Conservation (phyloP, 2,113 vertebrate species). For the Ptychochromis oligacanthus region DNA sequence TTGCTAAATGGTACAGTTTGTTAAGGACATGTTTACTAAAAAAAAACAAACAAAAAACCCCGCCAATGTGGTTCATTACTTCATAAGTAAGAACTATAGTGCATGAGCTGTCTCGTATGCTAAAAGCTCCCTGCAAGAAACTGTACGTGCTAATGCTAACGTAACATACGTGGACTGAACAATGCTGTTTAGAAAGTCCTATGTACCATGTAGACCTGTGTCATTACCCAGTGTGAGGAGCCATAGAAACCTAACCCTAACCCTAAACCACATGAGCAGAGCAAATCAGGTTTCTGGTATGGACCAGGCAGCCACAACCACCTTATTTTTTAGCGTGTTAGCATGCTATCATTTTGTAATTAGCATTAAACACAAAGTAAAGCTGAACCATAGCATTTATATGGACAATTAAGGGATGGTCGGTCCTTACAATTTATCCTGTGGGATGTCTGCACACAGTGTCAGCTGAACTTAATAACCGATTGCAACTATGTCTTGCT, state of each 20-base stretch:
- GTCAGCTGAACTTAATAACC: not conserved
- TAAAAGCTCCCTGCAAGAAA: not conserved
- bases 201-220: not conserved
- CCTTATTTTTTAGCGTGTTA: not conserved
- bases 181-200: not conserved
- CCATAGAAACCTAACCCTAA: fast-evolving
- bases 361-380: not conserved
- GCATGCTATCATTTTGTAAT: not conserved
- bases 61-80: not conserved
- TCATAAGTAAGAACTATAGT: not conserved
- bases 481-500: not conserved
- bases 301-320: not conserved
- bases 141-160: not conserved
- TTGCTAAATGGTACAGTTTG: not conserved
- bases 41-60: not conserved
- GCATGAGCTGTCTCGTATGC: fast-evolving
- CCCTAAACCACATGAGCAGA: not conserved
- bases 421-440: not conserved
- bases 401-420: not conserved
- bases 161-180: not conserved
- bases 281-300: not conserved
- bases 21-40: not conserved
- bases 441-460: not conserved
- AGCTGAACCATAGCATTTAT: not conserved
- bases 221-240: not conserved